Evolutionary conservation across 2,113 vertebrate species (phyloP), one percentile per base, ranked within the genome.

Genomic region (Psilopogon haemacephalus): DNA sequence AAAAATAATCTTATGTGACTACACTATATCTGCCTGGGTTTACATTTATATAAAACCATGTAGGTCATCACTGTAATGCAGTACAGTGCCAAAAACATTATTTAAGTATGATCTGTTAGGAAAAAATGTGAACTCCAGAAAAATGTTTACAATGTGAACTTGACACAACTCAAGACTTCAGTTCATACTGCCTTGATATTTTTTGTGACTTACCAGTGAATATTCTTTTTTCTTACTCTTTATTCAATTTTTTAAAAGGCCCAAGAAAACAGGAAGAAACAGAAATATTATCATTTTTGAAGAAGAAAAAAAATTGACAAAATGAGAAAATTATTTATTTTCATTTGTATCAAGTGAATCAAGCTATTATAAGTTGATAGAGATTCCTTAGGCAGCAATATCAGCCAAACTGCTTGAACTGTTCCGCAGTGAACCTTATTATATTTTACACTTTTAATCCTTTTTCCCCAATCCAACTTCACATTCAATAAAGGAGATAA

Each of bases 351-450:
- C 18, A 88, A 65, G 19, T 12, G 77, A 70, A 65, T 75, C 7
- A 59, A 80, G 21, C 3, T 12, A 33, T 86, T 67, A 15, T 13
- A 40, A 40, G 56, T 2, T 78, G 3, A 52, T 15, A 73, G 0
- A 30, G 12, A 90, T 50, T 86, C 7, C 58, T 78, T 59, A 37
- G 12, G 37, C 28, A 67, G 37, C 37, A 62, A n/a, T 2, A 15
- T 18, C 37, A 52, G 6, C 12, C 28, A 48, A 88, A 72, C 23
- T 65, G 27, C 18, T 58, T 24, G 12, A 87, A 42, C 2, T 55
- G 30, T 52, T 82, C 19, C 18, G 40, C 0, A 0, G 27, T 67
- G 55, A 76, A 88, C 5, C 5, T 32, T 42, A 7, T 82, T 58
- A 48, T 8, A 50, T 74, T 88, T 86, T 81, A 40, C 13, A 11